A percentile compares a stretch with the other conserved stretches of the same genome.
Evolutionary conservation across 2,797 vertebrate species (phyloP).

Genomic region (Anolis apletophallus): DNA sequence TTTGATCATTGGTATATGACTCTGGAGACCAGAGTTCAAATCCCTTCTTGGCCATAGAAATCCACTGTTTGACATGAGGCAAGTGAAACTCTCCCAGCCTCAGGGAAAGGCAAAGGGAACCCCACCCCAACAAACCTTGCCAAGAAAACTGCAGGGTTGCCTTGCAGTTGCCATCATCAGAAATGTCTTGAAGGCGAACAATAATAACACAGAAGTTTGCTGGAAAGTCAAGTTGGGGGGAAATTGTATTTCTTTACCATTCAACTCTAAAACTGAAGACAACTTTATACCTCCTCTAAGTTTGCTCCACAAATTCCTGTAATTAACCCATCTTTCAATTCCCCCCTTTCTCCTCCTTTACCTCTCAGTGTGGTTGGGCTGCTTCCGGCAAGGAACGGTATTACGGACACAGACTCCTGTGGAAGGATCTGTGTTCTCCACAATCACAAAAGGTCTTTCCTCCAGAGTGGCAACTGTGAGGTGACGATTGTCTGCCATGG

Average conservation of each 20-base stretch:
- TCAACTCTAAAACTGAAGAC: not conserved
- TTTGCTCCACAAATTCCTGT: not conserved
- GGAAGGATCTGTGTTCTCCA: conserved; percentile 91
- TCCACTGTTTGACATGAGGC: too few relatives aligned
- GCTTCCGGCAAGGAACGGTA: conserved; percentile 95
- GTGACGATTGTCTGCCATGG: conserved; percentile 90
- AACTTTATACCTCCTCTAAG: not conserved
- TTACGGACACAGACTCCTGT: conserved; percentile 94
- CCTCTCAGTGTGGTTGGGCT: conserved; percentile 85
- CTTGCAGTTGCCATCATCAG: too few relatives aligned
- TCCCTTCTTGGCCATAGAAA: too few relatives aligned
- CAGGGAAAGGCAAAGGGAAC: too few relatives aligned
- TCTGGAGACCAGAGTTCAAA: not conserved
- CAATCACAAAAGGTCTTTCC: conserved; percentile 96
- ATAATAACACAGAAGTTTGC: not conserved
- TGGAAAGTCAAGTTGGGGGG: not conserved
- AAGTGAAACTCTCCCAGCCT: too few relatives aligned
- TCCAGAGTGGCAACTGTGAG: conserved; percentile 96
- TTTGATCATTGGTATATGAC: not conserved
- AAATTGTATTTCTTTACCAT: too few relatives aligned
- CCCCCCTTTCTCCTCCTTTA: conserved; percentile 32
- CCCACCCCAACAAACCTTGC: too few relatives aligned
- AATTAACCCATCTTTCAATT: not conserved
- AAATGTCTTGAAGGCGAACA: too few relatives aligned
- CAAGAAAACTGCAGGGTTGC: too few relatives aligned